Base-by-base conservation (phyloP, 1,140 invertebrate species). In the Brachionus angularis region DNA sequence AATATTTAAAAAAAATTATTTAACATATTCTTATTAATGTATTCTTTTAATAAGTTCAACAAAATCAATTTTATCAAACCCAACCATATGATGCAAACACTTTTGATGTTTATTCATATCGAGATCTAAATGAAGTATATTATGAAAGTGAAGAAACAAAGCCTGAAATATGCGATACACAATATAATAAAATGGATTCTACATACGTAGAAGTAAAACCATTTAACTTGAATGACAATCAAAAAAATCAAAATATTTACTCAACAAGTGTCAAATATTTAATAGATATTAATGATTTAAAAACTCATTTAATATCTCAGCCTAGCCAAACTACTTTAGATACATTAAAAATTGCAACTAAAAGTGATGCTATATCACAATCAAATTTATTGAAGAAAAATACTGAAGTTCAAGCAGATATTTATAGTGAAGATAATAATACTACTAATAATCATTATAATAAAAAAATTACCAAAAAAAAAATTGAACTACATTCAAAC, bases 21-120 rank as follows among this genome's bases (percentile, higher is more conserved):
- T n/a, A n/a, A n/a, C n/a, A n/a, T n/a, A n/a, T n/a, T n/a, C n/a
- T n/a, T n/a, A n/a, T n/a, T n/a, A n/a, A n/a, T n/a, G n/a, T n/a
- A n/a, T n/a, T n/a, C n/a, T n/a, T n/a, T n/a, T n/a, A n/a, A n/a
- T n/a, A n/a, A n/a, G n/a, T n/a, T n/a, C n/a, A n/a, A n/a, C n/a
- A n/a, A n/a, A n/a, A n/a, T n/a, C n/a, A n/a, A n/a, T n/a, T n/a
- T n/a, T n/a, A n/a, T n/a, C n/a, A n/a, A n/a, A n/a, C n/a, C n/a
- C n/a, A n/a, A n/a, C n/a, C 62, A 25, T 67, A 67, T 14, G 62
- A 67, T 14, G 33, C 62, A 46, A 67, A 67, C 27, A 67, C 62
- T 25, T 27, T 33, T n/a, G 62, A 67, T 46, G 27, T 67, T 14
- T 67, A 67, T 12, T 67, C 62, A 2, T 67, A 67, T 23, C 16